phyloP scores from a whole-genome alignment of 1,140 invertebrate genomes.

The Anastrepha obliqua region DNA sequence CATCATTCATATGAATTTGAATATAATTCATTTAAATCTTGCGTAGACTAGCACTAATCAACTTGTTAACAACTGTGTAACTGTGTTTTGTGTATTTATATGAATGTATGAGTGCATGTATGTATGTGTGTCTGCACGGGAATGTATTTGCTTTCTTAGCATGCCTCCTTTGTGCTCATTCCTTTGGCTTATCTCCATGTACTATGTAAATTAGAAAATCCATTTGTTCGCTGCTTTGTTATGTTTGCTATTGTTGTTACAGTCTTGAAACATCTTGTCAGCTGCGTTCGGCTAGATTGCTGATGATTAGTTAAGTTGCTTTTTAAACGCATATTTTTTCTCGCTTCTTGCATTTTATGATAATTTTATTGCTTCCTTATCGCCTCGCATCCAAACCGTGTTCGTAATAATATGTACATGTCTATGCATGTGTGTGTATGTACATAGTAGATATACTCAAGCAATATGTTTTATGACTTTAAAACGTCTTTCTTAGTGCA shows the following conservation, averaged over 20 bases:
- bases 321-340: conserved; percentile 35
- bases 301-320: conserved; percentile 35
- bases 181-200: background rate
- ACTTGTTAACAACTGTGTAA: background rate
- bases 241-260: conserved; percentile 2
- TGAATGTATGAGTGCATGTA: background rate
- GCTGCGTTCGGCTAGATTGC: background rate
- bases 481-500: background rate
- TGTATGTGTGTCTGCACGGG: background rate
- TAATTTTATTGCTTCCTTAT: conserved; percentile 50
- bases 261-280: conserved; percentile 7
- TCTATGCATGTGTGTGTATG: no score
- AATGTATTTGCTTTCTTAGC: background rate
- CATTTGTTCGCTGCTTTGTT: background rate
- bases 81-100: no score
- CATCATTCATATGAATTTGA: background rate
- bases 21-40: background rate
- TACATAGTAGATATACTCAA: no score
- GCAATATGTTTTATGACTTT: background rate
- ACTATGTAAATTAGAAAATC: background rate
- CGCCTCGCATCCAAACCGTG: background rate
- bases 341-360: conserved; percentile 18
- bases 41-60: background rate
- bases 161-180: background rate
- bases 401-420: background rate